phyloP scores from a whole-genome alignment of 2,888 invertebrate genomes.

The Corythucha ciliata region DNA sequence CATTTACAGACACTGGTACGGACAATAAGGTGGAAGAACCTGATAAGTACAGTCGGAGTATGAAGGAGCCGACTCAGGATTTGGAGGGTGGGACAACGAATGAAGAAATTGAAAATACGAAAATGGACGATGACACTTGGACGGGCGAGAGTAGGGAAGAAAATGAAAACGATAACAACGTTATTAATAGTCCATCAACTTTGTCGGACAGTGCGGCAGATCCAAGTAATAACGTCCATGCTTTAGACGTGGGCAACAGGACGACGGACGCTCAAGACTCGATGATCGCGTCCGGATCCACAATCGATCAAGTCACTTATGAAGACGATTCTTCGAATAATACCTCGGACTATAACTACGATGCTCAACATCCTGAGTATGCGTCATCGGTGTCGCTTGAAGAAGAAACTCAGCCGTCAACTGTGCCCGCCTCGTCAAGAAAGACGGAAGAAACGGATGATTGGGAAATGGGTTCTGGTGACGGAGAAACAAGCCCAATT shows the following conservation, averaged over 20 bases:
- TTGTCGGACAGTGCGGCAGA: conserved; percentile 1
- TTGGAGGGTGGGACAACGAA: no score
- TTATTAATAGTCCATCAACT: not conserved
- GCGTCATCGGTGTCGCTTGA: not conserved
- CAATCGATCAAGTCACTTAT: no score
- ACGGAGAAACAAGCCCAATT: not conserved
- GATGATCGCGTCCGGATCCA: not conserved
- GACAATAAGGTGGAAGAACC: no score
- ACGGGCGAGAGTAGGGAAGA: conserved; percentile 6
- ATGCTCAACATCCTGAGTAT: conserved; percentile 25
- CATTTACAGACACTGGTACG: no score
- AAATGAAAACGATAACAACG: not conserved
- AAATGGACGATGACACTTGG: not conserved
- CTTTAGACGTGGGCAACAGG: not conserved
- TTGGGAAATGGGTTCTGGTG: conserved; percentile 1
- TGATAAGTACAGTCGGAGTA: no score
- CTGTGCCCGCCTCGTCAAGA: not conserved
- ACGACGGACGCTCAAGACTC: not conserved
- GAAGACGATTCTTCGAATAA: conserved; percentile 15
- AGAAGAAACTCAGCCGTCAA: conserved; percentile 7
- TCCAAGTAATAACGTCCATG: conserved; percentile 1
- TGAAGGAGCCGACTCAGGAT: no score
- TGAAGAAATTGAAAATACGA: not conserved
- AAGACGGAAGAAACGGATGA: conserved; percentile 13
- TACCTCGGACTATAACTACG: conserved; percentile 25